Conservation (phyloP, 2,888 invertebrate genomes). For the Polyommatus icarus region DNA sequence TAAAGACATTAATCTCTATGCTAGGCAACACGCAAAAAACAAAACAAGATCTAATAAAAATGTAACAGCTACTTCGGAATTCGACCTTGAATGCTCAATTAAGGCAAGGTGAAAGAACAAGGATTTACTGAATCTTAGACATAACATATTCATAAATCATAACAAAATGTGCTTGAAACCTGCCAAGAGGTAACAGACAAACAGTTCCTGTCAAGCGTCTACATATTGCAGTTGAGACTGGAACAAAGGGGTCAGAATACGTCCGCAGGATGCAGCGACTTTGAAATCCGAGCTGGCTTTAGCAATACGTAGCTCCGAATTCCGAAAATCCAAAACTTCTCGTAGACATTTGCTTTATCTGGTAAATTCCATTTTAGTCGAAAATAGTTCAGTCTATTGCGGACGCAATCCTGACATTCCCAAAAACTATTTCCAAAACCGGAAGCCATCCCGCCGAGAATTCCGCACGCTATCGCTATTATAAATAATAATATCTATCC, state of each 20-base stretch:
- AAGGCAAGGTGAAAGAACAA: not conserved
- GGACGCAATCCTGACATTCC: not conserved
- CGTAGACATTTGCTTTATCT: not conserved
- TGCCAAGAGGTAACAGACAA: not conserved
- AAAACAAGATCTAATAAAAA: not conserved
- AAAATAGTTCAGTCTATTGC: not conserved
- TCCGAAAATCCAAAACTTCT: not conserved
- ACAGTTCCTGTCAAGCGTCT: slow-evolving; percentile 2
- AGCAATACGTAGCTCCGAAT: not conserved
- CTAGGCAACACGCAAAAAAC: not conserved
- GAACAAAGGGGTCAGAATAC: slow-evolving; percentile 3
- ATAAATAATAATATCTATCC: not conserved
- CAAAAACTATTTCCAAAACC: not conserved
- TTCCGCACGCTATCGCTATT: not conserved
- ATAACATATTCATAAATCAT: no score
- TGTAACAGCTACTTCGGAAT: not conserved
- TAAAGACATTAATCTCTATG: not conserved
- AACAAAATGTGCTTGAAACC: not conserved
- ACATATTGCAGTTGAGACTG: not conserved
- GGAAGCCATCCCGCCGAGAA: no score
- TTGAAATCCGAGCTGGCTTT: slow-evolving; percentile 2
- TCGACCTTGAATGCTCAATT: not conserved
- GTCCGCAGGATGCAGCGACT: not conserved
- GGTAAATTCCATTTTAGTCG: not conserved
- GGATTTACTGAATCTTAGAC: no score